Evolutionary conservation across 2,797 vertebrate genomes (phyloP), one percentile per base, ranked within the genome.

Genomic region (Labroides dimidiatus): DNA sequence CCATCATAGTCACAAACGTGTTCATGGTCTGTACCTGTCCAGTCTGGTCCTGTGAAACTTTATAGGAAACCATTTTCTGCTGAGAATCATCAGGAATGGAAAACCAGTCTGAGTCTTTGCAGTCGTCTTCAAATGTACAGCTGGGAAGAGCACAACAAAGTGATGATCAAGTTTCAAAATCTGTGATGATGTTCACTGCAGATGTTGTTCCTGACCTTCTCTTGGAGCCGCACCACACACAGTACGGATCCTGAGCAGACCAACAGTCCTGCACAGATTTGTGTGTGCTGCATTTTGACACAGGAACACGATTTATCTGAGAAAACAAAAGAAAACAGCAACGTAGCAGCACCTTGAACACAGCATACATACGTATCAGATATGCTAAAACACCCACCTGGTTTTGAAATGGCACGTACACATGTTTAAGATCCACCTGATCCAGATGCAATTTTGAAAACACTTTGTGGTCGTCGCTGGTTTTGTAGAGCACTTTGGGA

Each of bases 181-280:
- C 1, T 33, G 13, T 49, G 19, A 49, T 53, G 44, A 9, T 6
- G 0, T 72, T 12, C 0, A 1, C 17, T 4, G 33, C 48, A 6
- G 47, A 3, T 27, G 39, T 13, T 8, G 30, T 30, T 58, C 39
- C 88, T 63, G 15, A 93, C 92, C 80, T 87, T 16, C 0, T 21
- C 8, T 14, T 1, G 24, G 77, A 48, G 6, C 41, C 1, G 48
- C 94, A 94, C 93, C 93, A 94, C 16, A 89, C 91, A 43, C 94
- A 94, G 72, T 71, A 20, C 2, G 92, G 92, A 75, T 94, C 93
- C 73, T 78, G 72, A 19, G 92, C 83, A 52, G 75, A 79, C 89
- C 84, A 91, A 50, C 91, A 94, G 14, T 60, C 5, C 59, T 19
- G 27, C 44, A 89, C 19, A 14, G 21, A 63, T 21, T 0, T 58